These are phyloP conservation scores for Calidris pugnax DNA, from an alignment of 2,113 vertebrate species.

Conservation along the genomic window DNA sequence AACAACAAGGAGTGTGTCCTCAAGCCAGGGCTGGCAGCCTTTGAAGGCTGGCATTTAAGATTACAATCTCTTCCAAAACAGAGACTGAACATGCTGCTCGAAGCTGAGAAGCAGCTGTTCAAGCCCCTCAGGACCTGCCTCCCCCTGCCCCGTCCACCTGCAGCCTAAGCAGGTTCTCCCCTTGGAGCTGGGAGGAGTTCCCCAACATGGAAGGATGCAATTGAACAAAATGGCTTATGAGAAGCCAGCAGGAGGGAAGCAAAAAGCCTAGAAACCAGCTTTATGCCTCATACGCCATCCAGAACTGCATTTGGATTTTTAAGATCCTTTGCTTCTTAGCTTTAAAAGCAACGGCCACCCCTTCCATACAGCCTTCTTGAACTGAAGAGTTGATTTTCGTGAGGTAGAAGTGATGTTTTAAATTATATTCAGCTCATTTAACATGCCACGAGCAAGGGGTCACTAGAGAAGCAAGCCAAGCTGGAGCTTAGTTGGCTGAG, in stretches of 20 bases:
- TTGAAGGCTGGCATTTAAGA: background rate
- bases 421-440: background rate
- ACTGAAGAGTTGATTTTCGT: background rate
- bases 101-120: background rate
- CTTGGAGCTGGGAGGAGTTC: background rate
- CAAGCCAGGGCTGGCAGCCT: background rate
- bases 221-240: background rate
- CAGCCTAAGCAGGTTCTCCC: background rate
- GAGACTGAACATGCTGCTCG: background rate
- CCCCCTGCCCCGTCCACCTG: background rate
- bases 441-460: background rate
- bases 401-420: background rate
- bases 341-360: background rate
- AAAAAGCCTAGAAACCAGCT: background rate
- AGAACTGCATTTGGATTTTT: background rate
- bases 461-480: background rate
- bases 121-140: background rate
- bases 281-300: background rate
- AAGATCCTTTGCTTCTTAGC: background rate
- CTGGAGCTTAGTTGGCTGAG: background rate
- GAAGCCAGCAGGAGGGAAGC: background rate
- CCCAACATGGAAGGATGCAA: fast-evolving
- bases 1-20: background rate
- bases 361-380: background rate
- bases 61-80: background rate